Base-by-base conservation (phyloP, 2,797 vertebrate species). In the Bovichtus variegatus region DNA sequence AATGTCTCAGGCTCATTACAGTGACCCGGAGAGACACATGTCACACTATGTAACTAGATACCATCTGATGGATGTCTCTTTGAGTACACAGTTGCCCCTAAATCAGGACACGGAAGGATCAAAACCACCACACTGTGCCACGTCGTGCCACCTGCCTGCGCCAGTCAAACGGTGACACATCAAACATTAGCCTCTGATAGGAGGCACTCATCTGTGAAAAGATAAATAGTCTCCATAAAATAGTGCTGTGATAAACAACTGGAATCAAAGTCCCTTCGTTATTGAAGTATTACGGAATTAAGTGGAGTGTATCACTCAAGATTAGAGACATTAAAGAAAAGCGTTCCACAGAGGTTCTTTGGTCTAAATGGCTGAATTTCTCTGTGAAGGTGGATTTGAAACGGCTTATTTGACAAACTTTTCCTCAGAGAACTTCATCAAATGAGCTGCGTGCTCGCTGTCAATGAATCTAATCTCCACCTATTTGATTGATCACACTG, bases 101-200 rank as follows among this genome's bases (percentile, higher is more conserved):
- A 88, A 88, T 80, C 34, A 12, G 16, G 79, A 76, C 79, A 88
- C 9, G 47, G 75, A 44, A 13, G 83, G 80, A 78, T 83, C 82
- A 81, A 76, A 83, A 72, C 15, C 76, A 72, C 12, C 78, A 66
- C 57, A 49, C 67, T 49, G 74, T 74, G 72, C 74, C 66, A 75
- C 49, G 21, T 44, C 10, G 70, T 57, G 59, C 83, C 93, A 93
- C 90, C 93, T 94, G 93, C 72, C 74, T 54, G 76, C 68, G 89
- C 81, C 89, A 78, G 82, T 93, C 90, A 88, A 72, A 82, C 9
- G 1, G 66, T 58, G 59, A 68, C 84, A 80, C 82, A 86, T 90
- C 85, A 84, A 68, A 90, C 73, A 36, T 44, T 50, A 19, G 38
- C 36, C 44, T 72, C 67, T 47, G 81, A 87, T 51, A 25, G 66